Percentiles rank a stretch among this genome's conserved stretches.
These are phyloP conservation scores for Trissoscelio sp. DNA, from an alignment of 2,888 invertebrate species.

Conservation along the genomic window DNA sequence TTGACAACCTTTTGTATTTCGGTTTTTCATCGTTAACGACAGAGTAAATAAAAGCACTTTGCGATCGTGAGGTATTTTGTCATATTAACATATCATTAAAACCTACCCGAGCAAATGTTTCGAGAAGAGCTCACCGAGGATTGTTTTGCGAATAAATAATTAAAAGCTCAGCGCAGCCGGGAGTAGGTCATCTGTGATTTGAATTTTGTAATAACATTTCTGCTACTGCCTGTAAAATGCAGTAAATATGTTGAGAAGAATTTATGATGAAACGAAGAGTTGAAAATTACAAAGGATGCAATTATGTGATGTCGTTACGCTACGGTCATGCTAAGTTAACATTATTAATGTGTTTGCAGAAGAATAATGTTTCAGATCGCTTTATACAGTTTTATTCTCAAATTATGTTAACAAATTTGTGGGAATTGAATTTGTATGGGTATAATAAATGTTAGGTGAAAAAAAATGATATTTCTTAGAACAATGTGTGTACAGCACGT, in stretches of 20 bases:
- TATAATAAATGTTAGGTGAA: too few species aligned
- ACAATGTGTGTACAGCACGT: too few species aligned
- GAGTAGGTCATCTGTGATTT: conserved; percentile 11
- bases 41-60: neutral
- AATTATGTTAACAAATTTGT: too few species aligned
- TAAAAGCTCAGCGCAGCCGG: neutral
- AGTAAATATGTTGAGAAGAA: neutral
- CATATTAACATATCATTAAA: conserved; percentile 25
- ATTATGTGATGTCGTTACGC: neutral
- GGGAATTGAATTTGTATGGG: too few species aligned
- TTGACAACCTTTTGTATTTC: neutral
- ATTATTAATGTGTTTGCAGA: neutral
- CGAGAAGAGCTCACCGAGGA: neutral
- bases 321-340: neutral
- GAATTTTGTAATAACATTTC: conserved; percentile 11
- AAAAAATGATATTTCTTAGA: too few species aligned
- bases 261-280: neutral
- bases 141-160: conserved; percentile 17
- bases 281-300: neutral
- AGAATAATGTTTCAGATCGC: too few species aligned
- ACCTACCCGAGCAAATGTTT: neutral
- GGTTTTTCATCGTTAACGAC: neutral
- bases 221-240: neutral
- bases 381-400: too few species aligned
- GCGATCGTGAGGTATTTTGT: neutral